Evolutionary conservation across 1,140 invertebrate species (phyloP).

Genomic region (Heliconius melpomene): DNA sequence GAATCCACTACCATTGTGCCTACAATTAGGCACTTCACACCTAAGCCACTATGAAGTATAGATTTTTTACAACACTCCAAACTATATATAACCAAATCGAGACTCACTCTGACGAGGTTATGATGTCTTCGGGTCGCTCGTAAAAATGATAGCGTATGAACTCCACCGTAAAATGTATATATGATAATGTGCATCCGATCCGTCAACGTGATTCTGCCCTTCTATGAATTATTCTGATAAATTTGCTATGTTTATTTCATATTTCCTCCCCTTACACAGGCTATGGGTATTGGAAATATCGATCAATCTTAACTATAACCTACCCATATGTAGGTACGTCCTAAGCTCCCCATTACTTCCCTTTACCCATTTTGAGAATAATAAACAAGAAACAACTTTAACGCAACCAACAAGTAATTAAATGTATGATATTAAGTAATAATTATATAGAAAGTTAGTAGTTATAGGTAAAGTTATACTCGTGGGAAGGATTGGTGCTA

Average conservation of each 20-base stretch:
- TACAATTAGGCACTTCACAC: no score
- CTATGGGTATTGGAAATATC: background rate
- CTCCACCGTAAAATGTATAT: slow-evolving; percentile 56
- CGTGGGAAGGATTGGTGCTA: slow-evolving; percentile 29
- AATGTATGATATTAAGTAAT: background rate
- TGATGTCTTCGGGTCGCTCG: slow-evolving; percentile 51
- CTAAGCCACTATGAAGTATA: background rate
- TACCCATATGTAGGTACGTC: no score
- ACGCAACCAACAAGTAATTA: background rate
- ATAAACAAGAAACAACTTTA: background rate
- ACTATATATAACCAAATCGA: slow-evolving; percentile 7
- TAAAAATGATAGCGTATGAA: slow-evolving; percentile 62
- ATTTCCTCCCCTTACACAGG: background rate
- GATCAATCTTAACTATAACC: background rate
- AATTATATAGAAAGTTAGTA: background rate
- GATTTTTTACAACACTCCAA: background rate
- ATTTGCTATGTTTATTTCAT: slow-evolving; percentile 39
- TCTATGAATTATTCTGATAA: slow-evolving; percentile 48
- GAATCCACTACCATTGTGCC: no score
- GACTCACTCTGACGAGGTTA: slow-evolving; percentile 48
- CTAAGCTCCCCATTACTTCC: no score
- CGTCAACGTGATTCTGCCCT: slow-evolving; percentile 50
- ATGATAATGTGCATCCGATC: slow-evolving; percentile 60
- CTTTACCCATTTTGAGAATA: background rate
- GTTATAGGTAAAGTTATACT: slow-evolving; percentile 5